Percentiles rank a stretch among this genome's conserved stretches.
These are phyloP conservation scores for Agonopterix subpropinquella DNA, from an alignment of 2,888 invertebrate genomes.

Conservation along the genomic window DNA sequence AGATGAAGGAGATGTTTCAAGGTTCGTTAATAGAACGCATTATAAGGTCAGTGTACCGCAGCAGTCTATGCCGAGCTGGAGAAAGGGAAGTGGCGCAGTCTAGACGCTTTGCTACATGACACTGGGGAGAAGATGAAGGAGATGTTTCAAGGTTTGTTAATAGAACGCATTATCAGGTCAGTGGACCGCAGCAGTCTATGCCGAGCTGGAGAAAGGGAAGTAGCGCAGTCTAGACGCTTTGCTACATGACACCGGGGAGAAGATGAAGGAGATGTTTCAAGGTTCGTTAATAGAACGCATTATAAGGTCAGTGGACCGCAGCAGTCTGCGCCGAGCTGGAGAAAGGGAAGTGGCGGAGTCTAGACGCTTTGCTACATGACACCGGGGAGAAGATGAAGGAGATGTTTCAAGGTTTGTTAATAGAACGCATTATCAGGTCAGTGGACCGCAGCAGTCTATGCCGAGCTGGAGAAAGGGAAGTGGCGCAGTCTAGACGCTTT, in stretches of 20 bases:
- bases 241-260: conserved; percentile 85
- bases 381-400: conserved; percentile 89
- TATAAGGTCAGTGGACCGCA: conserved; percentile 29
- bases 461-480: conserved; percentile 49
- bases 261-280: conserved; percentile 88
- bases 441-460: conserved; percentile 26
- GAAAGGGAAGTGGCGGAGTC: conserved; percentile 78
- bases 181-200: conserved; percentile 26
- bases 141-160: conserved; percentile 81
- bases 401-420: conserved; percentile 81
- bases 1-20: conserved; percentile 88
- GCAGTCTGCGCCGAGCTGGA: conserved; percentile 38
- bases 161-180: conserved; percentile 36
- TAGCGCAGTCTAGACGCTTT: conserved; percentile 86
- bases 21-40: conserved; percentile 63
- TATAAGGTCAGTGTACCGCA: conserved; percentile 29
- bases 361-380: conserved; percentile 84
- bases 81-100: conserved; percentile 78
- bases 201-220: conserved; percentile 52
- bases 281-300: conserved; percentile 63
- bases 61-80: conserved; percentile 38
- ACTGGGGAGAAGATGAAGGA: conserved; percentile 89
- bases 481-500: conserved; percentile 86
- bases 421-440: conserved; percentile 36
- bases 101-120: conserved; percentile 84